Percentiles rank a stretch among this genome's conserved stretches.
These are phyloP conservation scores for Triops longicaudatus DNA, from an alignment of 1,140 invertebrate species.

Conservation along the genomic window DNA sequence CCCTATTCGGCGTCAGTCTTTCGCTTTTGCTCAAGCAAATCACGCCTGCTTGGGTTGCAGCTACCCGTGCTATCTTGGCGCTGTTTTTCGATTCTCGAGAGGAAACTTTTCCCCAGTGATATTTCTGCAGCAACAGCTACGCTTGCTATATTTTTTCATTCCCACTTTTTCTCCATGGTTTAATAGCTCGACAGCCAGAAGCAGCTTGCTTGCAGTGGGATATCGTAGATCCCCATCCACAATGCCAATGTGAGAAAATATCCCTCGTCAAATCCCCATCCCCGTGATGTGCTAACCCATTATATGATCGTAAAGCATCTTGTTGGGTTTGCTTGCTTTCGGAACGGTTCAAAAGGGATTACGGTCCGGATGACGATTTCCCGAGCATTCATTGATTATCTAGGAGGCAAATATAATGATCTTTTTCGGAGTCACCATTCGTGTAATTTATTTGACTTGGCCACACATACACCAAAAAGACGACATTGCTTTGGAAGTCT, in stretches of 20 bases:
- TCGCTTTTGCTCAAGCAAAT: constrained; percentile 7
- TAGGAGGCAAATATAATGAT: too few relatives aligned
- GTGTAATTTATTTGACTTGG: too few relatives aligned
- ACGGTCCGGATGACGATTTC: too few relatives aligned
- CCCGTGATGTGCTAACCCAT: not conserved
- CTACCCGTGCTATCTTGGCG: not conserved
- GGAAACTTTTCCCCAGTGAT: not conserved
- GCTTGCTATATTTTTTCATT: not conserved
- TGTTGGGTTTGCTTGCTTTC: not conserved
- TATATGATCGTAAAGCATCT: not conserved
- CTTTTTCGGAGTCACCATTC: too few relatives aligned
- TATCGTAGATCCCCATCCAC: constrained; percentile 4
- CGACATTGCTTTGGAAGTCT: too few relatives aligned
- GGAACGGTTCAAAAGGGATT: not conserved
- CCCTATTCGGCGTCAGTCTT: not conserved
- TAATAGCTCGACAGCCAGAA: not conserved
- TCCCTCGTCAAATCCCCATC: constrained; percentile 14
- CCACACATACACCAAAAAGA: too few relatives aligned
- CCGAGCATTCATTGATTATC: too few relatives aligned
- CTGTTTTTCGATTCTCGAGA: not conserved
- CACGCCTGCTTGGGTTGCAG: not conserved
- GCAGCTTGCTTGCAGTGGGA: constrained; percentile 3
- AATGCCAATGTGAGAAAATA: not conserved
- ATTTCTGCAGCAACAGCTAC: constrained; percentile 11
- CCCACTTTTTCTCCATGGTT: not conserved